A percentile compares a stretch with the other conserved stretches of the same genome.
Conservation (phyloP, 2,888 invertebrate genomes). For the Actias luna region DNA sequence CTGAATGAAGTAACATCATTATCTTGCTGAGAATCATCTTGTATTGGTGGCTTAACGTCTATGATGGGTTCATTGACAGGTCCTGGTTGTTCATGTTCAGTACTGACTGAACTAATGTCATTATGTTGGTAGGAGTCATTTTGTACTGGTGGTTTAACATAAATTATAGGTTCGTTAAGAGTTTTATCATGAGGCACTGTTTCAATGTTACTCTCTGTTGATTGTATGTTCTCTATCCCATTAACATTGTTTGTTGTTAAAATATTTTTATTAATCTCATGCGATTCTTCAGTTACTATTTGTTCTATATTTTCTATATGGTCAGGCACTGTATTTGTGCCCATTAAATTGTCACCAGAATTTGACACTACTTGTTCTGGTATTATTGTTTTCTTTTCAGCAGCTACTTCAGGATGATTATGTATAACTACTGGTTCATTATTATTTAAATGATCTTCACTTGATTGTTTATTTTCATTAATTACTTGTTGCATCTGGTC, state of each 20-base stretch:
- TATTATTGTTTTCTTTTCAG: not conserved
- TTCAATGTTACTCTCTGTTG: not conserved
- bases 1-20: not conserved
- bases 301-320: not conserved
- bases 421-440: not conserved
- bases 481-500: not conserved
- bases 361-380: not conserved
- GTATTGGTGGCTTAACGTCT: not conserved
- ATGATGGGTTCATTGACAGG: not conserved
- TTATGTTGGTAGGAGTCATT: not conserved
- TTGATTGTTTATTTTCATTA: not conserved
- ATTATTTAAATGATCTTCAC: not conserved
- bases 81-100: constrained; percentile 4
- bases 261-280: not conserved
- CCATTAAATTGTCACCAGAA: not conserved
- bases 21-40: not conserved
- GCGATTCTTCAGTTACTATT: not conserved
- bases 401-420: not conserved
- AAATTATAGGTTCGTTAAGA: not conserved
- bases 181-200: not conserved
- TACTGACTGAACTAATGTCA: not conserved
- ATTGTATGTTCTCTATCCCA: not conserved
- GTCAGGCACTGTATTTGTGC: not conserved
- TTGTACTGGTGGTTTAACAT: not conserved
- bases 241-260: not conserved